phyloP scores from a whole-genome alignment of 2,113 vertebrate species.

The Anhinga anhinga region DNA sequence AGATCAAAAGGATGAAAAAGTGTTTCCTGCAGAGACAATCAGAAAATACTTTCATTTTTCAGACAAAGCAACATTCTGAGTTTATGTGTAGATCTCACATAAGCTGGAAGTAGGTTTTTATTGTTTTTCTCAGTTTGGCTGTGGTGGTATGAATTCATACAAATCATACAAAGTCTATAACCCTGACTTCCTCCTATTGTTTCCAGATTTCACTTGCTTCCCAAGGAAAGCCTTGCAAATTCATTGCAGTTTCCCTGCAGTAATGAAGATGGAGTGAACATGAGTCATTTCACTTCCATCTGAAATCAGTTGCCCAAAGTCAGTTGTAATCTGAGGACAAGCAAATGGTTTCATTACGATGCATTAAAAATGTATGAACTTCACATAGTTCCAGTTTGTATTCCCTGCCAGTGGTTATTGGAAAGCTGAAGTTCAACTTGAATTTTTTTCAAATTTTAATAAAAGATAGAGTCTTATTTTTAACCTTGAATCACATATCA shows the following conservation, averaged over 20 bases:
- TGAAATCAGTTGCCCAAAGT: background rate
- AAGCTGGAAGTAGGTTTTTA: background rate
- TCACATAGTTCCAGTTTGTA: background rate
- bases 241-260: background rate
- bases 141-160: background rate
- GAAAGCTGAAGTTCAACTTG: background rate
- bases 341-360: background rate
- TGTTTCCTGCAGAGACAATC: background rate
- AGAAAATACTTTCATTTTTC: background rate
- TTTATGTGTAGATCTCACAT: background rate
- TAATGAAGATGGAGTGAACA: background rate
- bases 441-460: background rate
- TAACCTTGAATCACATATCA: conserved; percentile 8
- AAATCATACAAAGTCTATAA: background rate
- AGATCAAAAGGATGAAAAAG: background rate
- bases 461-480: background rate
- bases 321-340: background rate
- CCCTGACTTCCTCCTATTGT: background rate
- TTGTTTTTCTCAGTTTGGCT: background rate
- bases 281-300: background rate
- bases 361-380: conserved; percentile 1
- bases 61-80: background rate
- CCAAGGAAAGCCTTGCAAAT: background rate
- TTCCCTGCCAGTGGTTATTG: background rate
- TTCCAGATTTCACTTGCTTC: background rate